Percentiles rank a stretch among this genome's conserved stretches.
Conservation (phyloP, 1,140 invertebrate genomes). For the Fopius arisanus region DNA sequence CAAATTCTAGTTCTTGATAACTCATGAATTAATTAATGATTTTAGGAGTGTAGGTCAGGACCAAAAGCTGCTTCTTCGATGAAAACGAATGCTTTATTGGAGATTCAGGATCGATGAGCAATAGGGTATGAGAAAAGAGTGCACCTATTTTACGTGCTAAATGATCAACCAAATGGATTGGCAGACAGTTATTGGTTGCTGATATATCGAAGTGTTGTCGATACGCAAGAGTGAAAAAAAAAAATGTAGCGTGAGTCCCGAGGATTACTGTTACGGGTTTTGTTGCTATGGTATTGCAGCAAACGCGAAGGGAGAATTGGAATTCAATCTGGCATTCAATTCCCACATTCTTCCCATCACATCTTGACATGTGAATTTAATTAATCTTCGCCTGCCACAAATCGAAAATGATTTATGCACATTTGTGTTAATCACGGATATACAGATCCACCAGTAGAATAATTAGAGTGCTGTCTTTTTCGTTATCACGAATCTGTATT, state of each 20-base stretch:
- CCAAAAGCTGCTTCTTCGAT: too few relatives aligned
- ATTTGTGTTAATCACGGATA: too few relatives aligned
- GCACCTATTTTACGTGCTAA: not conserved
- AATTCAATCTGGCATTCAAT: not conserved
- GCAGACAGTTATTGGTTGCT: slow-evolving; percentile 1
- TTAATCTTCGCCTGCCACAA: not conserved
- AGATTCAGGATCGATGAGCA: too few relatives aligned
- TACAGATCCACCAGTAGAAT: not conserved
- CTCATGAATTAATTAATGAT: too few relatives aligned
- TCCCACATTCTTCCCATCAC: not conserved
- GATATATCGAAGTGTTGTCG: not conserved
- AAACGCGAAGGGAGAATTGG: not conserved
- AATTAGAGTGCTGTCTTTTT: not conserved
- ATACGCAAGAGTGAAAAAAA: not conserved
- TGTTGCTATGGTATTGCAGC: not conserved
- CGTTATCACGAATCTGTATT: not conserved
- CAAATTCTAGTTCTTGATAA: too few relatives aligned
- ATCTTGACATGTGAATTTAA: not conserved
- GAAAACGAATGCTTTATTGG: too few relatives aligned
- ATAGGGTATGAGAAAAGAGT: not conserved
- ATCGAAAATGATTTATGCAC: not conserved
- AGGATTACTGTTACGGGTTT: not conserved
- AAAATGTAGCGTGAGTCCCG: not conserved
- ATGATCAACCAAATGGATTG: not conserved
- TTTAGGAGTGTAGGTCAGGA: too few relatives aligned